phyloP scores from a whole-genome alignment of 2,113 vertebrate species.

The Morone saxatilis region DNA sequence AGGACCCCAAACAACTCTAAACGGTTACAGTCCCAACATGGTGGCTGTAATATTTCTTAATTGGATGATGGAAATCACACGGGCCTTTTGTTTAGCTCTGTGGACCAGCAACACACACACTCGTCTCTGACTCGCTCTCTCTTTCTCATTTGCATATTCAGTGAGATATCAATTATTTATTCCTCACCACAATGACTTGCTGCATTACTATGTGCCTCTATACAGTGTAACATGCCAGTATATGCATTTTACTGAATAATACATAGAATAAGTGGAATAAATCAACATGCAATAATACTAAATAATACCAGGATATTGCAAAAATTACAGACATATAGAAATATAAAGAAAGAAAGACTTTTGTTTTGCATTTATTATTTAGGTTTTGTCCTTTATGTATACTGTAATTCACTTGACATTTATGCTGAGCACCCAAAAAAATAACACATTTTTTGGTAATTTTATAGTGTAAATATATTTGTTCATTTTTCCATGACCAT shows the following conservation, averaged over 20 bases:
- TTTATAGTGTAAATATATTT: neutral
- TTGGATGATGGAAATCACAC: constrained; percentile 80
- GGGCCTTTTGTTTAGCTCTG: constrained; percentile 76
- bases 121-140: constrained; percentile 49
- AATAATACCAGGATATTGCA: constrained; percentile 32
- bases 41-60: constrained; percentile 80
- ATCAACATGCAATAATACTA: constrained; percentile 60
- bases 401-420: neutral
- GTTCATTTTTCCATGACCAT: neutral
- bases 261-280: constrained; percentile 68
- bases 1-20: constrained; percentile 76
- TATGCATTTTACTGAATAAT: constrained; percentile 74
- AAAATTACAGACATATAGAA: constrained; percentile 23
- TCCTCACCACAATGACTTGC: constrained; percentile 75
- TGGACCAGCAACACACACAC: constrained; percentile 45
- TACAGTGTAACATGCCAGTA: constrained; percentile 66
- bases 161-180: constrained; percentile 89
- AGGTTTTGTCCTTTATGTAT: neutral
- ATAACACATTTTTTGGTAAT: neutral
- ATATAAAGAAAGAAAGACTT: constrained; percentile 6
- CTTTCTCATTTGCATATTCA: constrained; percentile 86
- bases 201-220: constrained; percentile 75
- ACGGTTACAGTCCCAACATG: constrained; percentile 72
- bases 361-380: constrained; percentile 25
- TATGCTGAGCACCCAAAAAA: neutral